A percentile compares a stretch with the other conserved stretches of the same genome.
Conservation (phyloP, 2,113 vertebrate genomes). For the Dermatemys mawii region DNA sequence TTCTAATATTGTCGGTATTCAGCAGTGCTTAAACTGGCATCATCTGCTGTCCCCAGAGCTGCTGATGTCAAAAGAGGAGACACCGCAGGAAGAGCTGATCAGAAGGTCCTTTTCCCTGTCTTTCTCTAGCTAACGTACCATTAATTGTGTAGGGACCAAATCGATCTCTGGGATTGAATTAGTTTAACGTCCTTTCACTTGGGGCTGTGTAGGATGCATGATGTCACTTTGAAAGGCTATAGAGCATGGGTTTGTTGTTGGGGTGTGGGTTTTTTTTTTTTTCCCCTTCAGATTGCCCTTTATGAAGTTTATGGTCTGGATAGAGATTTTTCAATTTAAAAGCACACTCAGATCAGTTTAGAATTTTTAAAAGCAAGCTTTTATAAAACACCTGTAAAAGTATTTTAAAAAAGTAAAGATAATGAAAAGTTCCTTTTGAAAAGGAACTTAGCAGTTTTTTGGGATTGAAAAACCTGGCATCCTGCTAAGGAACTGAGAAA, state of each 20-base stretch:
- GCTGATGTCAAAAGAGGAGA: background rate
- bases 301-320: background rate
- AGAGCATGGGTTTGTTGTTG: background rate
- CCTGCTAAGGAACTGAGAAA: background rate
- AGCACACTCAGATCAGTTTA: background rate
- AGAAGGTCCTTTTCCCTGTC: background rate
- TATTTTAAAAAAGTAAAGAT: background rate
- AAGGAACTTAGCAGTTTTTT: background rate
- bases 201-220: background rate
- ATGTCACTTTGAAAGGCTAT: background rate
- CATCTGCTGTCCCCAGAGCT: background rate
- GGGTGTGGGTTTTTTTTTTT: no score
- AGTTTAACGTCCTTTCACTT: background rate
- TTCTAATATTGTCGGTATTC: background rate
- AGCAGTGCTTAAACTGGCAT: background rate
- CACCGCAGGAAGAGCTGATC: background rate
- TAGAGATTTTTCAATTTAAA: background rate
- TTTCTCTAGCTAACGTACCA: background rate
- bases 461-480: fast-evolving
- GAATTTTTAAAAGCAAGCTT: background rate
- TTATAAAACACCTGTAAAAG: background rate
- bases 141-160: background rate
- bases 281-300: background rate
- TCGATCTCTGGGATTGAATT: background rate
- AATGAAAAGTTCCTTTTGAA: background rate